These are phyloP conservation scores for Dryadula phaetusa DNA, from an alignment of 2,888 invertebrate species.

Conservation along the genomic window DNA sequence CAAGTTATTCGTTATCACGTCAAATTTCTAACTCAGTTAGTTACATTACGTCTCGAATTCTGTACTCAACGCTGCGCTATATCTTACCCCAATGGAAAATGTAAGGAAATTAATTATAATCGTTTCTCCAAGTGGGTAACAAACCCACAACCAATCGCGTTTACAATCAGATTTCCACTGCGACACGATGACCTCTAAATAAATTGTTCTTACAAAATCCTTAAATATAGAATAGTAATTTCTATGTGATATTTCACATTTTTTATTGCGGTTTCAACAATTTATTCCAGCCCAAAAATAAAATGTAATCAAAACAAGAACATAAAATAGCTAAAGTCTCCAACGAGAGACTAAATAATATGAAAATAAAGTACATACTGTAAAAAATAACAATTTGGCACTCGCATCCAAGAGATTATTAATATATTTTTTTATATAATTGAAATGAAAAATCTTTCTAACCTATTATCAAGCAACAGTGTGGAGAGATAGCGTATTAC, in stretches of 20 bases:
- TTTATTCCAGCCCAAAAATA: background rate
- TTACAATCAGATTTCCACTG: too few species aligned
- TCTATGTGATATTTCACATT: background rate
- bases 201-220: background rate
- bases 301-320: background rate
- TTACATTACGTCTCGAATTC: too few species aligned
- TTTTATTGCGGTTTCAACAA: constrained; percentile 14
- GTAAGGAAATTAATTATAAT: too few species aligned
- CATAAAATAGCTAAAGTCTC: constrained; percentile 4
- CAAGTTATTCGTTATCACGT: too few species aligned
- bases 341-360: background rate
- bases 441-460: background rate
- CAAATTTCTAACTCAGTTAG: too few species aligned
- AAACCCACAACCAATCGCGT: too few species aligned
- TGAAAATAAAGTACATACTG: background rate
- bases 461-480: too few species aligned
- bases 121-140: too few species aligned
- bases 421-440: constrained; percentile 19
- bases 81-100: too few species aligned
- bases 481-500: too few species aligned
- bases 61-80: too few species aligned
- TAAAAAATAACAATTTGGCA: constrained; percentile 15
- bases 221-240: background rate
- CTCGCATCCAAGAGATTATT: constrained; percentile 19
- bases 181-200: too few species aligned